These are phyloP conservation scores for Neria commutata DNA, from an alignment of 2,888 invertebrate genomes.

Conservation along the genomic window DNA sequence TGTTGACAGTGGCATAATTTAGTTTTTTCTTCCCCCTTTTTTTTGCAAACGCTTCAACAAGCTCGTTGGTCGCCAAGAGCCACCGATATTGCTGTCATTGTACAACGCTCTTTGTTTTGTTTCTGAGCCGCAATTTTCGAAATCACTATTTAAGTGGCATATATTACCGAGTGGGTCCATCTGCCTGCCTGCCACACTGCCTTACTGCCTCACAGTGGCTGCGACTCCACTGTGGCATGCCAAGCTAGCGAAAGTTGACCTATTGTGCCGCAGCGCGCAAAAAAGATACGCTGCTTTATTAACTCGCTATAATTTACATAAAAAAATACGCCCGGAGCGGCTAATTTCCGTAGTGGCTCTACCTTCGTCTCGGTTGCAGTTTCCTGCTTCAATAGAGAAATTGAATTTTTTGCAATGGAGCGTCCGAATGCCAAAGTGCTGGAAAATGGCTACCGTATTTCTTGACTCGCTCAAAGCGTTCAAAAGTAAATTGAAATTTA, in stretches of 20 bases:
- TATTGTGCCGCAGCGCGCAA: slow-evolving; percentile 34
- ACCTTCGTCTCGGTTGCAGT: no score
- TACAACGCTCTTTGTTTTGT: not conserved
- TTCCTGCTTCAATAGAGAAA: no score
- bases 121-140: slow-evolving; percentile 1
- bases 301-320: slow-evolving; percentile 1
- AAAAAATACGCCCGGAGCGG: not conserved
- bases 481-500: no score
- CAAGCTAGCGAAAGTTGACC: slow-evolving; percentile 58
- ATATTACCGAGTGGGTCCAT: not conserved
- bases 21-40: slow-evolving; percentile 35
- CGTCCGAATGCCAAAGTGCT: no score
- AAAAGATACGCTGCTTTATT: no score
- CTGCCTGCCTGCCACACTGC: slow-evolving; percentile 10
- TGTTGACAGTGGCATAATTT: slow-evolving; percentile 55
- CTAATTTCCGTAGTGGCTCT: not conserved
- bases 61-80: no score
- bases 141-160: not conserved
- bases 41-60: no score
- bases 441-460: no score
- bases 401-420: no score
- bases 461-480: no score
- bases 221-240: slow-evolving; percentile 50
- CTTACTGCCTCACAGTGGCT: slow-evolving; percentile 19
- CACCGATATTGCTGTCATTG: no score